A percentile compares a stretch with the other conserved stretches of the same genome.
Conservation (phyloP, 2,888 invertebrate species). For the Diarsia rubi region DNA sequence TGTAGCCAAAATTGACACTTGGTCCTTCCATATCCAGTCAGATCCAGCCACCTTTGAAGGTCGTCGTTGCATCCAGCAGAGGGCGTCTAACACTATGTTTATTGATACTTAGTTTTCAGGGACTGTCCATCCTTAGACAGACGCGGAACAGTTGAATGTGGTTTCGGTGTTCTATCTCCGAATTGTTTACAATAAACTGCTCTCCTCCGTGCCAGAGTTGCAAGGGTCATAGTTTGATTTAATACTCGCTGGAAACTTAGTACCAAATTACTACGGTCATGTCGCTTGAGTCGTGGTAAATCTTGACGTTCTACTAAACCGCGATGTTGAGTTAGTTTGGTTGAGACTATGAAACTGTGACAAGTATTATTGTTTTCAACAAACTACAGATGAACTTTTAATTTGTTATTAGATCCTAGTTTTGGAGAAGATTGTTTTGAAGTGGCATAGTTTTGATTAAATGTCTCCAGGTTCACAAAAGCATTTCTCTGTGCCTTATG, state of each 20-base stretch:
- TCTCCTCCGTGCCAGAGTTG: neutral
- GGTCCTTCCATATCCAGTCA: neutral
- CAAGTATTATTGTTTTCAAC: constrained; percentile 45
- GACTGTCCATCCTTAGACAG: neutral
- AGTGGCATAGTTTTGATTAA: constrained; percentile 26
- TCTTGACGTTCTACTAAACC: constrained; percentile 56
- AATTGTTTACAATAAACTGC: neutral
- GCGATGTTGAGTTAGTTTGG: constrained; percentile 49
- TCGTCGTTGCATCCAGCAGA: neutral
- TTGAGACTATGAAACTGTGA: constrained; percentile 39
- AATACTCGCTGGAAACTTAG: constrained; percentile 37
- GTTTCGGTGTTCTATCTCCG: neutral
- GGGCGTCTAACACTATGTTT: neutral
- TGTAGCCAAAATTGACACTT: neutral
- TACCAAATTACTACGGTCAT: constrained; percentile 27
- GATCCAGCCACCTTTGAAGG: neutral
- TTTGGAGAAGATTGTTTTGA: constrained; percentile 14
- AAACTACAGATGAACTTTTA: constrained; percentile 34
- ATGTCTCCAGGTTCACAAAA: neutral
- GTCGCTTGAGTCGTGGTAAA: constrained; percentile 45
- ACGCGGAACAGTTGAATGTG: neutral
- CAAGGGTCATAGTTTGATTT: constrained; percentile 1
- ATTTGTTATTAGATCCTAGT: constrained; percentile 28
- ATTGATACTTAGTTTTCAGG: neutral
- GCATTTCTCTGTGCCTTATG: neutral